A percentile compares a stretch with the other conserved stretches of the same genome.
phyloP scores from a whole-genome alignment of 2,888 invertebrate species.

The Leucophenga maculata region DNA sequence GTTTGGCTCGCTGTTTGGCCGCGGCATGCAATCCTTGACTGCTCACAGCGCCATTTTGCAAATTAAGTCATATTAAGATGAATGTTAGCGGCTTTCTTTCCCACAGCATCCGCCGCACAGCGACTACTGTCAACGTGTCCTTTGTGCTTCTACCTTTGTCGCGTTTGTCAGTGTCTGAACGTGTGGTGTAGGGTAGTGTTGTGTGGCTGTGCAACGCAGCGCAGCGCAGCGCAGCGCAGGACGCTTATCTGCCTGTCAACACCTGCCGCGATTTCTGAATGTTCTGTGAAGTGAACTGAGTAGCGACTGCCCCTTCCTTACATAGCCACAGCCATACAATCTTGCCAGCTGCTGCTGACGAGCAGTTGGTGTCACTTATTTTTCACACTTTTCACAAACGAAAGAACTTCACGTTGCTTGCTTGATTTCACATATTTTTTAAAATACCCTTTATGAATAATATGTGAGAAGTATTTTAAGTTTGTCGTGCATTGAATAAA shows the following conservation, averaged over 20 bases:
- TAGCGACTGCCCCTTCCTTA: neutral
- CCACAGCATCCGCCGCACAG: slow-evolving; percentile 10
- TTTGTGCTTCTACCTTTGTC: slow-evolving; percentile 29
- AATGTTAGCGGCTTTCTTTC: slow-evolving; percentile 36
- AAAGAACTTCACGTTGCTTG: neutral
- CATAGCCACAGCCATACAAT: no score
- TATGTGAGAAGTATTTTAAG: no score
- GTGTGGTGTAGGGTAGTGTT: no score
- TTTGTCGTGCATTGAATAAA: no score
- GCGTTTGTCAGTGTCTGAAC: neutral
- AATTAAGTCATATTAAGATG: slow-evolving; percentile 56
- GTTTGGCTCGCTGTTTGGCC: neutral
- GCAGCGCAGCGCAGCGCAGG: no score
- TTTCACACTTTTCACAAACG: neutral
- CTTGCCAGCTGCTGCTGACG: slow-evolving; percentile 4
- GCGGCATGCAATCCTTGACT: neutral
- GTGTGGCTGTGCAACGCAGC: no score
- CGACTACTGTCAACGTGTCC: slow-evolving; percentile 26
- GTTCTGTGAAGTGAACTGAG: neutral
- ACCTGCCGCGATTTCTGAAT: slow-evolving; percentile 22
- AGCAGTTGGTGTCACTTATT: neutral
- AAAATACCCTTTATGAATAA: no score
- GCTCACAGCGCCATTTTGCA: slow-evolving; percentile 29
- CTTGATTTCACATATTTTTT: neutral
- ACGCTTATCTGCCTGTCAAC: slow-evolving; percentile 45